Percentiles rank a stretch among this genome's conserved stretches.
phyloP scores from a whole-genome alignment of 2,797 vertebrate genomes.

The Hydrophis major region DNA sequence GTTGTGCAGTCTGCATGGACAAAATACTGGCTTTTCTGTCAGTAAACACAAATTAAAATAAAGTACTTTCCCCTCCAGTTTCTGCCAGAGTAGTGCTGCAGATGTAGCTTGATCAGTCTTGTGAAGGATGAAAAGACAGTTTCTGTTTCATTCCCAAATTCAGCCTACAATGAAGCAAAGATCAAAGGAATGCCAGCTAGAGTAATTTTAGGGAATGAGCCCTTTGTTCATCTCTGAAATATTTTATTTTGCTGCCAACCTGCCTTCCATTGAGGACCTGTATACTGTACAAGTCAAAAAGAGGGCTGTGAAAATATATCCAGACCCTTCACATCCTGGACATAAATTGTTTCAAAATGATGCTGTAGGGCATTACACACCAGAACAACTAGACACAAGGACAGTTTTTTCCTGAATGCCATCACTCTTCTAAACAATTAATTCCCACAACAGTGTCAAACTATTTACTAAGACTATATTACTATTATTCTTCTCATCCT shows the following conservation, averaged over 20 bases:
- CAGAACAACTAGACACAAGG: too few species aligned
- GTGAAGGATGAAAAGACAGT: neutral
- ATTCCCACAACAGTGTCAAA: too few species aligned
- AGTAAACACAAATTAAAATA: slow-evolving; percentile 53
- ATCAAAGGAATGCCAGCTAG: neutral
- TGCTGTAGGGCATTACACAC: too few species aligned
- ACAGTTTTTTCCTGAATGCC: too few species aligned
- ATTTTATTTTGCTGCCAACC: neutral
- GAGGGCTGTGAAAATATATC: too few species aligned
- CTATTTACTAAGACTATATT: too few species aligned
- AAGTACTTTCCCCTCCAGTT: neutral
- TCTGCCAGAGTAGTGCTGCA: neutral
- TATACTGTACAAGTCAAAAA: too few species aligned
- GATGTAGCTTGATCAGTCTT: neutral
- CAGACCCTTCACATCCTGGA: too few species aligned
- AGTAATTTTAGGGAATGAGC: neutral
- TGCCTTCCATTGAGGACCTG: too few species aligned
- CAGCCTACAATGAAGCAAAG: neutral
- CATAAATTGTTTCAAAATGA: too few species aligned
- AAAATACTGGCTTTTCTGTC: slow-evolving; percentile 48
- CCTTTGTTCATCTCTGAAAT: neutral
- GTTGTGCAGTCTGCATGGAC: slow-evolving; percentile 27
- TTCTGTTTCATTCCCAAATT: neutral
- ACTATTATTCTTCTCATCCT: too few species aligned
- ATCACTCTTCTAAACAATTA: too few species aligned